Conservation (phyloP, 1,140 invertebrate genomes). For the Eumeta japonica region DNA sequence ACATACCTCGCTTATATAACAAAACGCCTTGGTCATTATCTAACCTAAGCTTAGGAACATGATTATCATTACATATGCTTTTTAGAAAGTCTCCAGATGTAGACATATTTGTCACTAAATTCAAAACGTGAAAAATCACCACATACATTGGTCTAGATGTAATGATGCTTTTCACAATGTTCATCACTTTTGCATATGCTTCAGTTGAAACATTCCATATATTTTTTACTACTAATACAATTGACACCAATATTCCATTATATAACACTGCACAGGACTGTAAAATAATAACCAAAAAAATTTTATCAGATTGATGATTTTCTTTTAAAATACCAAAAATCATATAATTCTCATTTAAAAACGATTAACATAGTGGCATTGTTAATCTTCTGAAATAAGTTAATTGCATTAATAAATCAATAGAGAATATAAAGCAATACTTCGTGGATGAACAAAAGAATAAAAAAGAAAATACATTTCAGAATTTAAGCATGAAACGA, state of each 20-base stretch:
- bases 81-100: conserved; percentile 4
- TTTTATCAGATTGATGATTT: too few species aligned
- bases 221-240: conserved; percentile 10
- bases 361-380: background rate
- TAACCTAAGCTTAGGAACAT: conserved; percentile 25
- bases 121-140: conserved; percentile 14
- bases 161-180: conserved; percentile 21
- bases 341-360: background rate
- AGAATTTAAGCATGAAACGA: too few species aligned
- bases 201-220: conserved; percentile 5
- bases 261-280: conserved; percentile 32
- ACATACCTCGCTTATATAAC: conserved; percentile 33
- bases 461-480: too few species aligned
- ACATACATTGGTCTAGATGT: conserved; percentile 23
- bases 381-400: background rate
- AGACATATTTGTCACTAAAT: conserved; percentile 13
- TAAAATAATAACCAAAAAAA: too few species aligned
- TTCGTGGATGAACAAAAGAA: too few species aligned
- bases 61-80: conserved; percentile 15
- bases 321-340: conserved; percentile 3
- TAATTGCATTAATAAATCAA: conserved; percentile 3
- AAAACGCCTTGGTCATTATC: conserved; percentile 41
- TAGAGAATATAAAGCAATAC: conserved; percentile 1
- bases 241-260: conserved; percentile 29
- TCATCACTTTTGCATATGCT: conserved; percentile 8